Base-by-base conservation (phyloP, 2,797 vertebrate genomes). In the Microctenopoma stevenorrisi region DNA sequence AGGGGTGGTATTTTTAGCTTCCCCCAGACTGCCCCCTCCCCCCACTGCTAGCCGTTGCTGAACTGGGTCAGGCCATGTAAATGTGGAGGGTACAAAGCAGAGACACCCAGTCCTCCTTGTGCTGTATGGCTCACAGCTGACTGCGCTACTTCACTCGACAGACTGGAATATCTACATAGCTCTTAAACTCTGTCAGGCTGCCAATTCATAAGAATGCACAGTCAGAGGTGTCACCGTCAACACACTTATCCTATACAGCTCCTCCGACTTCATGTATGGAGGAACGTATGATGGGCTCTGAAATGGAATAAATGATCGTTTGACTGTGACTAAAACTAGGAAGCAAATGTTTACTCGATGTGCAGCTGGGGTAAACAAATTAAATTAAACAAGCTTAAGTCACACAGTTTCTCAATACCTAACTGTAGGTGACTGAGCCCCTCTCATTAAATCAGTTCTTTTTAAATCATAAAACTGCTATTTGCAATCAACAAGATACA, bases 1-100 rank as follows among this genome's bases (percentile, higher is more conserved):
- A 86, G 76, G 83, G 74, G 75, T 81, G 86, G 86, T 95, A 95
- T 95, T 94, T 95, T 94, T 95, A 95, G 93, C 89, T 81, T 87
- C 64, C 82, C 88, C 85, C 86, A 88, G 88, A 89, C 88, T 79
- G 77, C 81, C 90, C 89, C 86, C 73, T 81, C 89, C 86, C 88
- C 88, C 90, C 74, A 72, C 82, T 55, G 86, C 76, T 85, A 84
- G 85, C 88, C 85, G 53, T 56, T 83, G 78, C 86, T 90, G 88
- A 94, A 94, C 84, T 94, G 92, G 92, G 92, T 93, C 92, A 93
- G 87, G 90, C 86, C 89, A 80, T 91, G 89, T 92, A 92, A 91
- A 91, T 92, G 89, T 90, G 87, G 88, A 92, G 87, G 93, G 89
- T 91, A 92, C 91, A 93, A 86, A 90, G 91, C 84, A 86, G 82